phyloP scores from a whole-genome alignment of 2,113 vertebrate genomes.

The Syrmaticus mikado region DNA sequence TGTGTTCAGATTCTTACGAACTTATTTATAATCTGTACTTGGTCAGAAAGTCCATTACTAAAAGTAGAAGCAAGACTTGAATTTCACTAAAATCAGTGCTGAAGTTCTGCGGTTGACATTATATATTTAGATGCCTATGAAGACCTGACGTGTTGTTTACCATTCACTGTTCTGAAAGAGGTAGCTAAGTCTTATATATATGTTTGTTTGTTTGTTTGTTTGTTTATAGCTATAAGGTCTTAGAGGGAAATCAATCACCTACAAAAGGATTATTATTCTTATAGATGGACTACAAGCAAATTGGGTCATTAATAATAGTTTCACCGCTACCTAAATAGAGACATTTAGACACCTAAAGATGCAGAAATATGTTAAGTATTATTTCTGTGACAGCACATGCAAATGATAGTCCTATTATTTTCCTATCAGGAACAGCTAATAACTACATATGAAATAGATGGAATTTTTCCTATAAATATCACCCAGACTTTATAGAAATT shows the following conservation, averaged over 20 bases:
- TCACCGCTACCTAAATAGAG: neutral
- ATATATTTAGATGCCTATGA: neutral
- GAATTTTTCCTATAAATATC: neutral
- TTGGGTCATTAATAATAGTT: neutral
- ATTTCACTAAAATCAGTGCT: neutral
- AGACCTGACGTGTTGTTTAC: neutral
- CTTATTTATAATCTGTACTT: neutral
- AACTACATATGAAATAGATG: neutral
- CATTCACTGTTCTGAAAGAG: neutral
- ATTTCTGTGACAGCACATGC: accelerated
- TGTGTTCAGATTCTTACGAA: neutral
- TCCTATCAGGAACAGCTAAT: neutral
- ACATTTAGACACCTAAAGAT: neutral
- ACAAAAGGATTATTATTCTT: neutral
- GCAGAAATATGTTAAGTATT: neutral
- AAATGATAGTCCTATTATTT: neutral
- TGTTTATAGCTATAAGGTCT: neutral
- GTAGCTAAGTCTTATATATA: neutral
- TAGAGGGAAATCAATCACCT: neutral
- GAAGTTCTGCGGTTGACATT: neutral
- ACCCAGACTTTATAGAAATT: neutral
- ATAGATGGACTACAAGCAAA: neutral
- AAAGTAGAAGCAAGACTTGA: too few species aligned
- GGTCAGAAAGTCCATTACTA: neutral
- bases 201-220: too few species aligned